A percentile compares a stretch with the other conserved stretches of the same genome.
phyloP scores from a whole-genome alignment of 2,888 invertebrate genomes.

The Prosapia bicincta region DNA sequence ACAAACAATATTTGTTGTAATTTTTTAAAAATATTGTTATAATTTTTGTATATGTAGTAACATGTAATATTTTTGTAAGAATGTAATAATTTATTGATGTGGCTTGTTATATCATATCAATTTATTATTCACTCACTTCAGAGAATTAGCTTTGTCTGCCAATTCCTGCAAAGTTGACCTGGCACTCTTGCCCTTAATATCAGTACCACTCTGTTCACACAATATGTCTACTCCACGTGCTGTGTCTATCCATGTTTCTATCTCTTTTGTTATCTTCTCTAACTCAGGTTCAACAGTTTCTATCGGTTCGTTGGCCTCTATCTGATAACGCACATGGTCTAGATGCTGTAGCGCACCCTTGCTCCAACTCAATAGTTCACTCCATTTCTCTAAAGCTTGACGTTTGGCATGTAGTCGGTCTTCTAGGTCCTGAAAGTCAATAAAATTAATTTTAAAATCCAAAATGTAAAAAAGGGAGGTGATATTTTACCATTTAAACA shows the following conservation, averaged over 20 bases:
- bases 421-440: constrained; percentile 63
- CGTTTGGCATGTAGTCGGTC: constrained; percentile 71
- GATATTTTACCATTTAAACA: too few relatives aligned
- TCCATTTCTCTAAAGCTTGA: constrained; percentile 74
- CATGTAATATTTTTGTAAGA: too few relatives aligned
- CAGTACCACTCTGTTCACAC: constrained; percentile 24
- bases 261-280: constrained; percentile 61
- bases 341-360: constrained; percentile 75
- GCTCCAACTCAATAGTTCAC: constrained; percentile 76
- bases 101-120: too few relatives aligned
- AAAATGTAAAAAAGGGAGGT: too few relatives aligned
- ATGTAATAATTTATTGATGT: too few relatives aligned
- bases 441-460: too few relatives aligned
- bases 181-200: constrained; percentile 21
- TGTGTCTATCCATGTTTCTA: constrained; percentile 67
- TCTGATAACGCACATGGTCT: constrained; percentile 73
- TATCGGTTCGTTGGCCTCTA: constrained; percentile 57
- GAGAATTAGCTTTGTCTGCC: constrained; percentile 20
- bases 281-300: constrained; percentile 54
- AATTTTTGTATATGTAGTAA: too few relatives aligned
- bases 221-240: constrained; percentile 59
- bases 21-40: too few relatives aligned
- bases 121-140: constrained; percentile 24
- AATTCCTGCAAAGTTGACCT: constrained; percentile 22
- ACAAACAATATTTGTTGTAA: too few relatives aligned